phyloP scores from a whole-genome alignment of 2,797 vertebrate genomes.

The Falco columbarius region DNA sequence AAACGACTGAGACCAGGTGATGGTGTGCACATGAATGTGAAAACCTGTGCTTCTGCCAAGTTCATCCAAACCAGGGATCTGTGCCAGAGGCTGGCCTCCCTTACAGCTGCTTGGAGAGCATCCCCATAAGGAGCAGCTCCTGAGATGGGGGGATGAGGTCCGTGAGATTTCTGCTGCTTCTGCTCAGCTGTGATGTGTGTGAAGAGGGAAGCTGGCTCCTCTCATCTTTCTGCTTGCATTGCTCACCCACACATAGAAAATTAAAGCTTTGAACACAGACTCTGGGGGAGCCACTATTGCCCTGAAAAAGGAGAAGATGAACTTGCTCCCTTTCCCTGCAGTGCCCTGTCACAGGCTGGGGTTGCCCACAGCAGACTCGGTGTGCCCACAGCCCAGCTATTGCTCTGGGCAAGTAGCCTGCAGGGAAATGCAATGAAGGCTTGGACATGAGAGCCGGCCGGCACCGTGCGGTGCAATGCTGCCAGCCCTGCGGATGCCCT shows the following conservation, averaged over 20 bases:
- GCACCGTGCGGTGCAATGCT: rapidly evolving
- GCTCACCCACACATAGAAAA: not conserved
- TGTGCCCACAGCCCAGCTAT: rapidly evolving
- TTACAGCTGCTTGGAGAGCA: not conserved
- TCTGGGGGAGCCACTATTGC: not conserved
- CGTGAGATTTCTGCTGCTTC: not conserved
- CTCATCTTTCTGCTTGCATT: not conserved
- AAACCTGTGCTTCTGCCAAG: not conserved
- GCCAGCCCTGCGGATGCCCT: rapidly evolving
- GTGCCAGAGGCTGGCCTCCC: not conserved
- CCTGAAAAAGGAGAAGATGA: not conserved
- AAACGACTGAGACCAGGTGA: rapidly evolving
- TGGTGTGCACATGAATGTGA: not conserved
- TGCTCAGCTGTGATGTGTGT: not conserved
- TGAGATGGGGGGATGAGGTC: not conserved
- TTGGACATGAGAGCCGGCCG: not conserved
- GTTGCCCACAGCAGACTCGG: not conserved
- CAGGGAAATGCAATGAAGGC: not conserved
- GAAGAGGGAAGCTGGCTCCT: not conserved
- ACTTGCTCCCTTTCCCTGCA: rapidly evolving
- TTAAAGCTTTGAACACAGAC: too few relatives aligned
- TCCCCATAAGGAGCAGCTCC: not conserved
- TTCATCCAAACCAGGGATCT: not conserved
- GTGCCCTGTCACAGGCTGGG: not conserved
- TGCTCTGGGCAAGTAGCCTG: too few relatives aligned